Base-by-base conservation (phyloP, 2,797 vertebrate genomes). In the Anomalospiza imberbis region DNA sequence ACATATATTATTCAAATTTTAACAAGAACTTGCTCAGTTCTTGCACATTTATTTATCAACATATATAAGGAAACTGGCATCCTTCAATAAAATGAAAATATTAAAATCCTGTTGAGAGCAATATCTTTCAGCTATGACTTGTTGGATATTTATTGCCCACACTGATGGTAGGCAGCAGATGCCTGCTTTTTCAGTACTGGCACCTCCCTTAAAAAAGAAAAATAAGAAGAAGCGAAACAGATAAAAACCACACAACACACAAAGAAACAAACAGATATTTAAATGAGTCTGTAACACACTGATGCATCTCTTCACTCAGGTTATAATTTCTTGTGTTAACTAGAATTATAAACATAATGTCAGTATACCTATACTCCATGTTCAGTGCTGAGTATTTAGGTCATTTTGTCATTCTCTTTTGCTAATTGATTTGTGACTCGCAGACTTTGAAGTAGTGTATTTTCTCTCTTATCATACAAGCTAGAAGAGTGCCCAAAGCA, bases 141-240 rank as follows among this genome's bases (percentile, higher is more conserved):
- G 11, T 22, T 74, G n/a, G 25, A 26, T 82, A 65, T 81, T 91
- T 94, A 61, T 88, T 93, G 54, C 38, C 53, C 45, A 38, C 29
- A 14, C 51, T 96, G 51, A 80, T 31, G 12, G 34, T 40, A 91
- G 77, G 76, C 85, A 97, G 73, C 82, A 89, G 83, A 47, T 70
- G 29, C 50, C 28, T 42, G 57, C 1, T 2, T 81, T 94, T 76
- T n/a, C 74, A 31, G 63, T 89, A 40, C 17, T 34, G 66, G 54
- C 63, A 90, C 9, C 12, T 62, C 32, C 65, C 51, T 22, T 24
- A 17, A 53, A 62, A 68, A 32, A 68, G 67, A 60, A 29, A n/a
- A 47, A 44, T 13, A 45, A 45, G 12, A 31, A 4, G 1, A 24
- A 9, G 3, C 32, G 3, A 36, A 40, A 67, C 15, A 7, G 36